Evolutionary conservation across 2,888 invertebrate species (phyloP), one percentile per base, ranked within the genome.

Genomic region (Sycophila texana): DNA sequence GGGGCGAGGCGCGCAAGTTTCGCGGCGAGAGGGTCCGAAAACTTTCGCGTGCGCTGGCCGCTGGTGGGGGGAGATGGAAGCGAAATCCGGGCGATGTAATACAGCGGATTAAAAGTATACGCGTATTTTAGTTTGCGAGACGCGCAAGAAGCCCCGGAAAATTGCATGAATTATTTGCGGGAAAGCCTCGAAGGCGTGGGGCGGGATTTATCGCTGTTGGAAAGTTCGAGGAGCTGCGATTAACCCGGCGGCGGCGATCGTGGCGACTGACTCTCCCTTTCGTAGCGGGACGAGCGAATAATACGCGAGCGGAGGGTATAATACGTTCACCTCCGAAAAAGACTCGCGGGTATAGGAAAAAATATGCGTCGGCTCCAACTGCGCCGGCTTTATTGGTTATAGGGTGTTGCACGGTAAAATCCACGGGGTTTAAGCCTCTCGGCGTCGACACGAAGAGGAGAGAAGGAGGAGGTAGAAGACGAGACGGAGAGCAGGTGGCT

Each of bases 351-450:
- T 72, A 14, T 14, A 26, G 18, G 61, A 30, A 30, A 63, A 63
- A 39, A 18, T 47, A 63, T 5, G 63, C 30, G 30, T 39, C 63
- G 63, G 47, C 51, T 39, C 39, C 39, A 66, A 60, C 22, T 20
- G 60, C 82, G 83, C 83, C 84, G 84, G 84, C 84, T 88, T 87
- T 87, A 87, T 87, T 86, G 87, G 86, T 87, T 87, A 87, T 88
- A 87, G 87, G 85, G 86, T 87, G 86, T 86, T 86, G 84, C 84
- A 83, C 83, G 85, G 83, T 86, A 86, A 85, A 86, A 85, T 86
- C 84, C 79, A 39, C 79, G n/a, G 79, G 82, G 85, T 81, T 82
- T 77, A 82, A 80, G 83, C 82, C n/a, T n/a, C 81, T 18, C 30
- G 20, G 0, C 20, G 67, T 53, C 55, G 60, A 61, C 66, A 66